Base-by-base conservation (phyloP, 2,113 vertebrate species). In the Anas platyrhynchos region DNA sequence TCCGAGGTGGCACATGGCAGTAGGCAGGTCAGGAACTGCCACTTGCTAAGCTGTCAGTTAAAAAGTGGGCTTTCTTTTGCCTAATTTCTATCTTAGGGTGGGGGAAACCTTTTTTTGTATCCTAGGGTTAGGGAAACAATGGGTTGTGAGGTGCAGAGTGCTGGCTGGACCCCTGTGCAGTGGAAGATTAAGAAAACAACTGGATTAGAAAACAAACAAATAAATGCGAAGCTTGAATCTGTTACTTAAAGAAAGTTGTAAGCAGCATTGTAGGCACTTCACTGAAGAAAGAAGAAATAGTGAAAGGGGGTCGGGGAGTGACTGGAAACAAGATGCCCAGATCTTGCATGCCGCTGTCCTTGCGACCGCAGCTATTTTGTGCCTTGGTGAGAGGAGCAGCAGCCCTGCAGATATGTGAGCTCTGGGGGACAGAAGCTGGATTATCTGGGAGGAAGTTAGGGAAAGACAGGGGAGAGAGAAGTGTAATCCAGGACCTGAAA, bases 81-180 rank as follows among this genome's bases (percentile, higher is more conserved):
- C 78, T 79, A 7, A 61, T 69, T 66, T 56, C 36, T 69, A 5
- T 84, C 82, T 92, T 63, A 38, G 38, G 32, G 14, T 62, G 31
- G 55, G 43, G 22, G 25, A 75, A 44, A 6, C 41, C 16, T 44
- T 44, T 44, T 44, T 44, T 44, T 44, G 44, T 44, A 44, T 44
- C 44, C 17, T 44, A 44, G 44, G 44, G 16, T 44, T 44, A 44
- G 44, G 44, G 44, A 44, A 44, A 44, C 44, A 44, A 44, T 44
- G 34, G 71, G 41, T 46, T 81, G 34, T 1, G 4, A 7, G 34
- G 21, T 59, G 89, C 55, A 27, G 48, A 73, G 67, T 14, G 10
- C 72, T 77, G 69, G n/a, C 48, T 34, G 74, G 58, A 21, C 31
- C 65, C 0, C 0, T n/a, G 43, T 22, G 0, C 3, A 8, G 3